Percentiles rank a stretch among this genome's conserved stretches.
phyloP scores from a whole-genome alignment of 2,797 vertebrate species.

The Merluccius polli region DNA sequence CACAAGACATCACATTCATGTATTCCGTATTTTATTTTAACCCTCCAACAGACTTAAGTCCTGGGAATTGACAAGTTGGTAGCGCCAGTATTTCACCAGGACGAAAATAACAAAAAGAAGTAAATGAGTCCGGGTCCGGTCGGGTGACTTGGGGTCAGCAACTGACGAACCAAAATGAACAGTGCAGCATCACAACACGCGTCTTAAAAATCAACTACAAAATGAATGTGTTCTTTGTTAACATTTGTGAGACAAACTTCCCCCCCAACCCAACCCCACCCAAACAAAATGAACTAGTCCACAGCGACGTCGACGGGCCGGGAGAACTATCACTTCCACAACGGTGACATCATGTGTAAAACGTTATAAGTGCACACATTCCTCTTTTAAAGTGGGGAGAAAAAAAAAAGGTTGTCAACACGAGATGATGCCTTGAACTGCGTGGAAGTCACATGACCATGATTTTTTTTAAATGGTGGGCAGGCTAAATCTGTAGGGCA shows the following conservation, averaged over 20 bases:
- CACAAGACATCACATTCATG: background rate
- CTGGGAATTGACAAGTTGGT: background rate
- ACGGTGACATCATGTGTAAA: background rate
- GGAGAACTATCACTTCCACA: slow-evolving; percentile 8
- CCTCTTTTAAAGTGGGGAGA: background rate
- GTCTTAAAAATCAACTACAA: background rate
- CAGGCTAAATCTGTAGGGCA: background rate
- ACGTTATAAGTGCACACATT: slow-evolving; percentile 33
- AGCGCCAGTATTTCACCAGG: background rate
- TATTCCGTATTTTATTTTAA: background rate
- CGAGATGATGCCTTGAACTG: background rate
- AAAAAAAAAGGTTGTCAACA: slow-evolving; percentile 10
- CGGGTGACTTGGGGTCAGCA: background rate
- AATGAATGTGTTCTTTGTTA: background rate
- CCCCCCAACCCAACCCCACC: background rate
- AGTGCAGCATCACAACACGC: background rate
- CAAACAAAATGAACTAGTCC: background rate
- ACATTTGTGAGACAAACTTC: background rate
- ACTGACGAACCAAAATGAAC: background rate
- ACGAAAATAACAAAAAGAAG: background rate
- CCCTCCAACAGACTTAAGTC: background rate
- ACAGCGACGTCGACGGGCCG: slow-evolving; percentile 14
- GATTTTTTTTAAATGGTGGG: background rate
- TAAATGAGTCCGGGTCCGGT: background rate
- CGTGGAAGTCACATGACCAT: slow-evolving; percentile 11